Evolutionary conservation across 2,888 invertebrate species (phyloP).

Genomic region (Brenthis daphne): DNA sequence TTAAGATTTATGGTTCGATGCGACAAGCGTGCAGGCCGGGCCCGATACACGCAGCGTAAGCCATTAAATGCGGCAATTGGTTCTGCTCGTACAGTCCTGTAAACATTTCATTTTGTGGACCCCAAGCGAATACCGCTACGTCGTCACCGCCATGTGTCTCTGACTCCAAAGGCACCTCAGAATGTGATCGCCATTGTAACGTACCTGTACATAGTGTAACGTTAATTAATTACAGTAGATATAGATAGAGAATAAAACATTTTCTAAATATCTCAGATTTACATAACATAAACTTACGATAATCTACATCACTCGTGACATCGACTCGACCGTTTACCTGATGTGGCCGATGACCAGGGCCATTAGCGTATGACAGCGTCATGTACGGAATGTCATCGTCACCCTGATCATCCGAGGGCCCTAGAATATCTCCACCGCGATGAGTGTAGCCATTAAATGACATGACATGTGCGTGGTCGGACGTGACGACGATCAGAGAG

Average conservation of each 20-base stretch:
- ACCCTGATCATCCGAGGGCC: constrained; percentile 63
- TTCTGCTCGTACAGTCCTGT: constrained; percentile 89
- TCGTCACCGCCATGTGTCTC: constrained; percentile 92
- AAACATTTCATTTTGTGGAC: constrained; percentile 88
- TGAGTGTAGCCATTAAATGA: constrained; percentile 85
- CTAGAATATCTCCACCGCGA: constrained; percentile 71
- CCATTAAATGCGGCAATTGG: constrained; percentile 88
- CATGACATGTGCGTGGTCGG: constrained; percentile 90
- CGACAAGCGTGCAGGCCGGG: constrained; percentile 68
- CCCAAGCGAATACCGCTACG: constrained; percentile 87
- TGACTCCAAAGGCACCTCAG: constrained; percentile 79
- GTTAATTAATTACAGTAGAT: neutral
- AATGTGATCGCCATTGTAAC: constrained; percentile 51
- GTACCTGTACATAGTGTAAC: constrained; percentile 43
- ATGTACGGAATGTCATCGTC: constrained; percentile 80
- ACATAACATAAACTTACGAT: constrained; percentile 44
- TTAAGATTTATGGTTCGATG: neutral
- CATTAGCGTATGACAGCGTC: constrained; percentile 85
- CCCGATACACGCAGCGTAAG: constrained; percentile 87
- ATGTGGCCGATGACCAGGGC: constrained; percentile 78
- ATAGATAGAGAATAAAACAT: no score
- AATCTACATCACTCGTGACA: constrained; percentile 55
- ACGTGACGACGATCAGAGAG: constrained; percentile 89
- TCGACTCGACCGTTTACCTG: constrained; percentile 68
- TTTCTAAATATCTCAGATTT: neutral